These are phyloP conservation scores for Plecotus auritus DNA, from an alignment of 2,113 vertebrate genomes.

Conservation along the genomic window DNA sequence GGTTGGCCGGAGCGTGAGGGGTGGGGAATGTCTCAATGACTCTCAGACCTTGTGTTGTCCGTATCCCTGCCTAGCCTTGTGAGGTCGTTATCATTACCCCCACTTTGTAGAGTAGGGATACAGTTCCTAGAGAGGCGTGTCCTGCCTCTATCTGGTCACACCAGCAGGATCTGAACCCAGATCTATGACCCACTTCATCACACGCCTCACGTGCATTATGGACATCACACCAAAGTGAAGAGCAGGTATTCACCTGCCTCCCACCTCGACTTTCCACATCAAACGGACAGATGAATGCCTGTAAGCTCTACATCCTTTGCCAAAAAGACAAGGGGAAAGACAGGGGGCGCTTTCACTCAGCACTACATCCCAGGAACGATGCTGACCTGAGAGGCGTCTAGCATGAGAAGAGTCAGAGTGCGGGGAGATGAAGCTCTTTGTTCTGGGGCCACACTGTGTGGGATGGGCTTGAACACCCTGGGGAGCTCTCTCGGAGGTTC, in stretches of 20 bases:
- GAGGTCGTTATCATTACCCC: neutral
- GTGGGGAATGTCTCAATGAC: too few relatives aligned
- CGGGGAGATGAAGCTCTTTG: neutral
- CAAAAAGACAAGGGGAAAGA: neutral
- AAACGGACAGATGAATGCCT: accelerated
- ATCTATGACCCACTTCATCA: neutral
- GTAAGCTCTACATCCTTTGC: neutral
- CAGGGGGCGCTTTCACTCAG: neutral
- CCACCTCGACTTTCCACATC: too few relatives aligned
- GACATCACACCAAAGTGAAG: neutral
- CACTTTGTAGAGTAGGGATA: neutral
- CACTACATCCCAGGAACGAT: accelerated
- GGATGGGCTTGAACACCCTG: constrained; percentile 21
- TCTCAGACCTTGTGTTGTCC: neutral
- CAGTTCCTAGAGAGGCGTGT: too few relatives aligned
- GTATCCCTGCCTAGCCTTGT: neutral
- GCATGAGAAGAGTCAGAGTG: neutral
- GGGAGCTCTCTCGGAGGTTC: neutral
- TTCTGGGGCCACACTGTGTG: neutral
- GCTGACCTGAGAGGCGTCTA: neutral
- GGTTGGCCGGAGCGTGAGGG: neutral
- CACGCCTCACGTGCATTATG: accelerated
- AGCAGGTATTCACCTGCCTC: neutral
- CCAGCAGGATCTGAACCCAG: neutral
- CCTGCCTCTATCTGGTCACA: too few relatives aligned